Base-by-base conservation (phyloP, 2,888 invertebrate genomes). In the Orchesellides sinensis region DNA sequence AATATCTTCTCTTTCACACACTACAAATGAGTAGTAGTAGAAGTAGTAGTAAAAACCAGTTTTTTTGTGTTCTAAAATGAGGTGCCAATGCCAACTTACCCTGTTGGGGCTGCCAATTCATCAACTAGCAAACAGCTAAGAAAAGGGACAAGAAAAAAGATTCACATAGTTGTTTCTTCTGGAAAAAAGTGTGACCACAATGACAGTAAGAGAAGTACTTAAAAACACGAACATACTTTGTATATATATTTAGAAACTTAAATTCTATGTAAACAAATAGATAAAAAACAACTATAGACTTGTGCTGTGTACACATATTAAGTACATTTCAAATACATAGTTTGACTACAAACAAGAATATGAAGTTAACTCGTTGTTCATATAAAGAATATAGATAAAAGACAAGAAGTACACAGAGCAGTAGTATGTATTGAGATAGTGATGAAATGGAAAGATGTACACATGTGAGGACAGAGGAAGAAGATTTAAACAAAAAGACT, bases 71-170 rank as follows among this genome's bases (percentile, higher is more conserved):
- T n/a, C 74, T 82, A 82, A 66, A 61, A 81, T 81, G 73, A 81
- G 81, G 81, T 81, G 81, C 81, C 81, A 81, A 66, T 83, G 78
- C 81, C 56, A 77, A 88, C 95, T 95, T 94, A 95, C 95, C 95
- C 94, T 91, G 87, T 82, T 73, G 88, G 87, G 72, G 86, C 86
- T 87, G 88, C 87, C 87, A 88, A 86, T 86, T 88, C 88, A 92
- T 95, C 95, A 92, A 95, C 95, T 92, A 95, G 94, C 92, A 95
- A 93, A 94, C 95, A 95, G 94, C 95, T 95, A 89, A 89, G 89
- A 89, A 89, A 89, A 89, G 89, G 89, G 89, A 89, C 89, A 89
- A 89, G 90, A 89, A 90, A 75, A 68, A 68, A 69, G 69, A 78
- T 78, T 78, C 69, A 69, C 69, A 78, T 69, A 68, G 69, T 69